A percentile compares a stretch with the other conserved stretches of the same genome.
These are phyloP conservation scores for Epinotia ramella DNA, from an alignment of 2,888 invertebrate species.

Conservation along the genomic window DNA sequence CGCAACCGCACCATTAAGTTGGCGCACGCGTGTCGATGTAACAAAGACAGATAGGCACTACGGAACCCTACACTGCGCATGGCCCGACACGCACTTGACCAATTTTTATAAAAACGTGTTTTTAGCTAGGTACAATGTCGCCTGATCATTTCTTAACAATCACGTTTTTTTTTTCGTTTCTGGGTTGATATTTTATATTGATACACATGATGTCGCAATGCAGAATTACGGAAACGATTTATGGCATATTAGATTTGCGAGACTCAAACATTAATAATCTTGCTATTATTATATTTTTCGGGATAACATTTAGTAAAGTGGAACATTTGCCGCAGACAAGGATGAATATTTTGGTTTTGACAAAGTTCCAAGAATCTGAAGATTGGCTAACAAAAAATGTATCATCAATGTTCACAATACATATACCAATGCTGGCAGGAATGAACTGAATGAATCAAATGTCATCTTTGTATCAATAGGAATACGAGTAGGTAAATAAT, in stretches of 20 bases:
- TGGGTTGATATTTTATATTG: no score
- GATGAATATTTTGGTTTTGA: constrained; percentile 46
- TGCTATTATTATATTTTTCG: constrained; percentile 31
- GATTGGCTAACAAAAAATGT: constrained; percentile 39
- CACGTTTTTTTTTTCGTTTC: no score
- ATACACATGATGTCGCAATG: background rate
- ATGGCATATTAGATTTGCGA: constrained; percentile 12
- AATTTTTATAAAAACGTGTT: no score
- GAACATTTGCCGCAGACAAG: constrained; percentile 37
- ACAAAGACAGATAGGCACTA: no score
- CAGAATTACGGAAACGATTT: background rate
- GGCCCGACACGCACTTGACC: no score
- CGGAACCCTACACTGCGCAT: no score
- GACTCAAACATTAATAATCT: constrained; percentile 11
- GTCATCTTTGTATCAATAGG: background rate
- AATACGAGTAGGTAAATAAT: no score
- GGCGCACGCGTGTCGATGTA: no score
- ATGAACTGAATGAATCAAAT: background rate
- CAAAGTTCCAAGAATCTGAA: constrained; percentile 45
- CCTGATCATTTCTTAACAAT: no score
- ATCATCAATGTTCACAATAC: constrained; percentile 41
- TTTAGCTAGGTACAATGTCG: no score
- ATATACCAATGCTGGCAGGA: background rate
- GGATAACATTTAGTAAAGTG: constrained; percentile 31
- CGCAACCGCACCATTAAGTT: no score